phyloP scores from a whole-genome alignment of 2,797 vertebrate species.

The Pogoniulus pusillus region DNA sequence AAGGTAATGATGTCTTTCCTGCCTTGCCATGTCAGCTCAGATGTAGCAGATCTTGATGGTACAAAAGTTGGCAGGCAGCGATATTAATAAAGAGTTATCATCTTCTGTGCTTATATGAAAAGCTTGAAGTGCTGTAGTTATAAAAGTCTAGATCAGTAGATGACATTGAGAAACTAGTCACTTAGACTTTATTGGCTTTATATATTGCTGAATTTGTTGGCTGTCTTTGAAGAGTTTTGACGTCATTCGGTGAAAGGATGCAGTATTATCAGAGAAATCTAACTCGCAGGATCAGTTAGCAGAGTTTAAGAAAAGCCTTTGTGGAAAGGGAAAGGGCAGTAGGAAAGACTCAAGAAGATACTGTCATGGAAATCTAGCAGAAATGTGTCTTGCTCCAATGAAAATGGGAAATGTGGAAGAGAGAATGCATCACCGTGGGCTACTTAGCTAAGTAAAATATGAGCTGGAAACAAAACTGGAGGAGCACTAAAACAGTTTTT shows the following conservation, averaged over 20 bases:
- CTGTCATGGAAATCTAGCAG: conserved; percentile 4
- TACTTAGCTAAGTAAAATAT: conserved; percentile 19
- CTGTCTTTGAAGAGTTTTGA: background rate
- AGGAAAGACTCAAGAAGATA: background rate
- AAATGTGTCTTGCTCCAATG: background rate
- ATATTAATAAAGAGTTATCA: background rate
- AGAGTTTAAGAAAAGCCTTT: background rate
- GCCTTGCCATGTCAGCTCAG: background rate
- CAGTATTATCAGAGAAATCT: background rate
- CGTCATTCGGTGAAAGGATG: background rate
- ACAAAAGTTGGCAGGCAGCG: background rate
- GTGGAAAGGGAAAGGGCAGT: background rate
- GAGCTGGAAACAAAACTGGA: conserved; percentile 36
- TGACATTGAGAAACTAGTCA: background rate
- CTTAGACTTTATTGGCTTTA: background rate
- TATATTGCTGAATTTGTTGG: background rate
- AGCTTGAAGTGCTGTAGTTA: background rate
- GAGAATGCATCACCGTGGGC: background rate
- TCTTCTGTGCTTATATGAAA: background rate
- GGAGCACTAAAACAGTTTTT: background rate
- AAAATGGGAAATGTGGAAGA: background rate
- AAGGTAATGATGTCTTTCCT: background rate
- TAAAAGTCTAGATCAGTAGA: background rate
- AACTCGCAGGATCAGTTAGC: background rate
- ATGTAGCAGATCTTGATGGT: background rate